phyloP scores from a whole-genome alignment of 2,113 vertebrate species.

The Pristiophorus japonicus region DNA sequence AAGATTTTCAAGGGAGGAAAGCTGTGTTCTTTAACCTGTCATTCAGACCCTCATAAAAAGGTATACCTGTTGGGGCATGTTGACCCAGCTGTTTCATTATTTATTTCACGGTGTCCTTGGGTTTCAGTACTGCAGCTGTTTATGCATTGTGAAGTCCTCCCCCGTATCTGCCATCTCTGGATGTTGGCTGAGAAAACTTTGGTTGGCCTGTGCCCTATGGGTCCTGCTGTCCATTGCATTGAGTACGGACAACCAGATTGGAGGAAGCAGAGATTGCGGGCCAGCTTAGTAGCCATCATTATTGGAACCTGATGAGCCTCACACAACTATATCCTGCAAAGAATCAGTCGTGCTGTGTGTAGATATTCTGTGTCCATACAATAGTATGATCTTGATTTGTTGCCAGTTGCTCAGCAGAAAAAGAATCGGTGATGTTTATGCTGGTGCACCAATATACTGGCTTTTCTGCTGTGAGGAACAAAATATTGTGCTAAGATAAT shows the following conservation, averaged over 20 bases:
- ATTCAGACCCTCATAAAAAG: neutral
- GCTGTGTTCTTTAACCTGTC: neutral
- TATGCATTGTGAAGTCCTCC: neutral
- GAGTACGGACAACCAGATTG: neutral
- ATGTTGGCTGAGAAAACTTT: neutral
- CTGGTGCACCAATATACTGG: neutral
- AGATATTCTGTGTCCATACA: neutral
- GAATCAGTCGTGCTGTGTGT: neutral
- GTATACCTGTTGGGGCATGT: too few species aligned
- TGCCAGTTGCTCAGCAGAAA: neutral
- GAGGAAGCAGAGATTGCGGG: neutral
- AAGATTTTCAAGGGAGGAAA: neutral
- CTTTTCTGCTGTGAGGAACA: too few species aligned
- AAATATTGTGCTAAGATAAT: neutral
- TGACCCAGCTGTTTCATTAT: neutral
- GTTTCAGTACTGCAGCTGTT: neutral
- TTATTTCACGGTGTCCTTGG: neutral
- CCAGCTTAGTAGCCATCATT: neutral
- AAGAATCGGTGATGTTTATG: neutral
- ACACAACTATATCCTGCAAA: neutral
- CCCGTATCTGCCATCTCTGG: neutral
- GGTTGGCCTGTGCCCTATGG: neutral
- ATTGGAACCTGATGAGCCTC: neutral
- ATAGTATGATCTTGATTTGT: neutral
- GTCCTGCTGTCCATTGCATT: neutral